These are phyloP conservation scores for Lampris megalopsis DNA, from an alignment of 2,113 vertebrate genomes.

Conservation along the genomic window DNA sequence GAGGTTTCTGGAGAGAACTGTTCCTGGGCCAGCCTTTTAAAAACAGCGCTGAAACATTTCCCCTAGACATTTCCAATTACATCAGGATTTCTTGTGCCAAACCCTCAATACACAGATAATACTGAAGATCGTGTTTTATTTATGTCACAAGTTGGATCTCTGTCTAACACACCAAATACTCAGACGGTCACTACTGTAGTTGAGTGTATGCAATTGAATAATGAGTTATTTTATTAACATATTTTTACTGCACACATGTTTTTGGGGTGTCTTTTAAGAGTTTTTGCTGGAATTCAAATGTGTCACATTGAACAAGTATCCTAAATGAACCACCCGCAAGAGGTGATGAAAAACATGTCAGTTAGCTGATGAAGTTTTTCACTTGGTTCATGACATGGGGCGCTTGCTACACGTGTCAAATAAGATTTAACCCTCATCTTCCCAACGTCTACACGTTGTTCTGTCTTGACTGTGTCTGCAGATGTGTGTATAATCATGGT, in stretches of 20 bases:
- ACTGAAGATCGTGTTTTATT: neutral
- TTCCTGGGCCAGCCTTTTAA: neutral
- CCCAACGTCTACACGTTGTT: slow-evolving; percentile 4
- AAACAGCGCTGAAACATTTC: neutral
- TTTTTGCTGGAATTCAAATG: neutral
- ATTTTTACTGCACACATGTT: neutral
- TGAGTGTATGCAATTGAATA: neutral
- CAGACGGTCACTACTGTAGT: neutral
- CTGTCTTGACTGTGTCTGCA: slow-evolving; percentile 7
- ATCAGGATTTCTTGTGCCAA: neutral
- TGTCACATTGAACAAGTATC: slow-evolving; percentile 24
- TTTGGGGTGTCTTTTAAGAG: neutral
- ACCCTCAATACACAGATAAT: neutral
- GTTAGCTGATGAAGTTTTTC: slow-evolving; percentile 34
- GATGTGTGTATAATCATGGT: slow-evolving; percentile 29
- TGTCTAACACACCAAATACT: neutral
- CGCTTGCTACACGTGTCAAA: slow-evolving; percentile 58
- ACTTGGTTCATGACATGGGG: slow-evolving; percentile 45
- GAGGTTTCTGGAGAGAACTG: neutral
- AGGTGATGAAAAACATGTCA: slow-evolving; percentile 47
- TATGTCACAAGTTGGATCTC: neutral
- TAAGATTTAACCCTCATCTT: slow-evolving; percentile 60
- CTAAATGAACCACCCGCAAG: slow-evolving; percentile 62
- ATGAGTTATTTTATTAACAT: neutral
- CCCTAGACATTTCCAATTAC: neutral